Conservation (phyloP, 2,888 invertebrate species). For the Dasypogon diadema region DNA sequence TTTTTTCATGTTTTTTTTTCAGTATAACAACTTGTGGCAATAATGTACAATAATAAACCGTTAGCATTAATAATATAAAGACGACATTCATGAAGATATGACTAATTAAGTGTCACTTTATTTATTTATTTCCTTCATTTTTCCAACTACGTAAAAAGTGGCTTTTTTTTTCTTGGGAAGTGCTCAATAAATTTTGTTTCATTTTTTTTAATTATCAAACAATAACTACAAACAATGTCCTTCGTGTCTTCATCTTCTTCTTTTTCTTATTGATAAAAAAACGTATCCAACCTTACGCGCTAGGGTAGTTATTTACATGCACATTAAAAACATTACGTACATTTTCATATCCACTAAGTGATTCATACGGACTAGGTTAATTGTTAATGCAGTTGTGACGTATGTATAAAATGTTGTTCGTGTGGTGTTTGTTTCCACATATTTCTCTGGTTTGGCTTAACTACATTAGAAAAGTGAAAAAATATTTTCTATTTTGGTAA, state of each 20-base stretch:
- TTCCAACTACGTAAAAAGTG: slow-evolving; percentile 39
- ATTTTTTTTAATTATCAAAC: slow-evolving; percentile 1
- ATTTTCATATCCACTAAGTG: slow-evolving; percentile 27
- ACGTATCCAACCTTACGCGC: slow-evolving; percentile 12
- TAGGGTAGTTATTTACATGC: slow-evolving; percentile 8
- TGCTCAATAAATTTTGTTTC: slow-evolving; percentile 28
- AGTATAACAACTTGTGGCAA: slow-evolving; percentile 49
- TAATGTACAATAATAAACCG: slow-evolving; percentile 45
- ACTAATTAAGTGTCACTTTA: slow-evolving; percentile 39
- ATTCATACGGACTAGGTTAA: slow-evolving; percentile 1
- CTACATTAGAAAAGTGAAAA: slow-evolving; percentile 50
- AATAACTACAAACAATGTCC: slow-evolving; percentile 37
- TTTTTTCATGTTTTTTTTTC: slow-evolving; percentile 43
- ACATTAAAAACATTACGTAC: slow-evolving; percentile 39
- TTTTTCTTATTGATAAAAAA: slow-evolving; percentile 13
- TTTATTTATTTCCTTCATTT: slow-evolving; percentile 3
- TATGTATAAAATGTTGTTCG: slow-evolving; percentile 23
- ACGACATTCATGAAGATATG: slow-evolving; percentile 51
- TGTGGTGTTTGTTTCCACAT: neutral
- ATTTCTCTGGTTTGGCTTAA: slow-evolving; percentile 3
- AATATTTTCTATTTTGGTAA: slow-evolving; percentile 43
- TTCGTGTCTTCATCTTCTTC: slow-evolving; percentile 10
- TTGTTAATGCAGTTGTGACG: slow-evolving; percentile 24
- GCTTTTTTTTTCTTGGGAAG: slow-evolving; percentile 24
- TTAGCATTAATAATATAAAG: slow-evolving; percentile 46